Base-by-base conservation (phyloP, 2,113 vertebrate genomes). In the Thamnaconus septentrionalis region DNA sequence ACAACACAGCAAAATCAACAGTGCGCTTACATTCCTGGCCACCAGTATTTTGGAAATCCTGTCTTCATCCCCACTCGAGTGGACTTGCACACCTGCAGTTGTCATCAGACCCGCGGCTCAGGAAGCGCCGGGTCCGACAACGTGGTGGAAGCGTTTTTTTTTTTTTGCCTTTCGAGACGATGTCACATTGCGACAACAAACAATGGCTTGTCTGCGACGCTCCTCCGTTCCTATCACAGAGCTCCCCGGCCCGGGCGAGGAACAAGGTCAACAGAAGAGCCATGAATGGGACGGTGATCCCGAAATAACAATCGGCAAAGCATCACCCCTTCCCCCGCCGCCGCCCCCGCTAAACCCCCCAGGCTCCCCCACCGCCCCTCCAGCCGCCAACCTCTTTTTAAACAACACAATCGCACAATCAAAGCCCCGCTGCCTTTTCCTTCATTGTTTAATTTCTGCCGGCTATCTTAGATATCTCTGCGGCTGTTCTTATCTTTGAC, bases 401-500 rank as follows among this genome's bases (percentile, higher is more conserved):
- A 91, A 89, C 91, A 93, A 93, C 90, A 90, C 91, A 93, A 93
- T 93, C 92, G 91, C 89, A 89, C 91, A 93, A 94, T 93, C 92
- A 94, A 92, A 93, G 78, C 88, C 73, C 63, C 51, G 69, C 81
- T 88, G 88, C 88, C 71, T 75, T 82, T 87, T 31, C 88, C 87
- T 85, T 90, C 85, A 88, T 94, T 94, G 92, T 94, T 94, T 94
- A 94, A 94, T 93, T 94, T 93, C 86, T 90, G 74, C 65, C 85
- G 90, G 90, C 90, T 93, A 87, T 93, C 93, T 91, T 90, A 91
- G 88, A 94, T 91, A 95, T 92, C 94, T 93, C 88, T 81, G 52
- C 63, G 74, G 81, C 88, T 63, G 88, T 89, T 93, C 94, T 97
- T 95, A 94, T 96, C 95, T 94, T 93, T 94, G 96, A 97, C 96